Evolutionary conservation across 2,797 vertebrate genomes (phyloP).

Genomic region (Prionace glauca): DNA sequence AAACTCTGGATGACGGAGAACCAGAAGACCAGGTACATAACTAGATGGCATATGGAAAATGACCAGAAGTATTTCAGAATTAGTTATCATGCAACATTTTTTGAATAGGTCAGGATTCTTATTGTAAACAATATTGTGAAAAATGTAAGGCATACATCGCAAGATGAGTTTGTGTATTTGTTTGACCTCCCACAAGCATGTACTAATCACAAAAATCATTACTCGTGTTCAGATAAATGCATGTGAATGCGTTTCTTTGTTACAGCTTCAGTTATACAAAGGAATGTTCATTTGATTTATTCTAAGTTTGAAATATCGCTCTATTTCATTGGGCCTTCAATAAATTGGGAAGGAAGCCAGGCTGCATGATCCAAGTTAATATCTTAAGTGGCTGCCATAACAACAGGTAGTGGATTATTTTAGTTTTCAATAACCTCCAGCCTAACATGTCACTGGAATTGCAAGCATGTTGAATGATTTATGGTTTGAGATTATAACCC

Average conservation of each 20-base stretch:
- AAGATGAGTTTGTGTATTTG: background rate
- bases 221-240: background rate
- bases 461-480: background rate
- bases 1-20: background rate
- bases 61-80: background rate
- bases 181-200: background rate
- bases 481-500: background rate
- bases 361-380: background rate
- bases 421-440: background rate
- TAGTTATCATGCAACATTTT: background rate
- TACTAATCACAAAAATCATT: background rate
- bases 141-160: background rate
- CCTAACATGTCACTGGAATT: background rate
- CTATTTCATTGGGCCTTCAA: background rate
- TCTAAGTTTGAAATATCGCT: background rate
- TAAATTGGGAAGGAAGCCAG: background rate
- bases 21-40: constrained; percentile 30
- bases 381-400: background rate
- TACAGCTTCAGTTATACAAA: background rate
- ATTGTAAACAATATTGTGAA: background rate
- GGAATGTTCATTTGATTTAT: background rate
- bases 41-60: background rate
- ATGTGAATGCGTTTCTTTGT: background rate
- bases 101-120: background rate
- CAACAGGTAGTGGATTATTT: background rate